Conservation (phyloP, 2,888 invertebrate species). For the Zygaena filipendulae region DNA sequence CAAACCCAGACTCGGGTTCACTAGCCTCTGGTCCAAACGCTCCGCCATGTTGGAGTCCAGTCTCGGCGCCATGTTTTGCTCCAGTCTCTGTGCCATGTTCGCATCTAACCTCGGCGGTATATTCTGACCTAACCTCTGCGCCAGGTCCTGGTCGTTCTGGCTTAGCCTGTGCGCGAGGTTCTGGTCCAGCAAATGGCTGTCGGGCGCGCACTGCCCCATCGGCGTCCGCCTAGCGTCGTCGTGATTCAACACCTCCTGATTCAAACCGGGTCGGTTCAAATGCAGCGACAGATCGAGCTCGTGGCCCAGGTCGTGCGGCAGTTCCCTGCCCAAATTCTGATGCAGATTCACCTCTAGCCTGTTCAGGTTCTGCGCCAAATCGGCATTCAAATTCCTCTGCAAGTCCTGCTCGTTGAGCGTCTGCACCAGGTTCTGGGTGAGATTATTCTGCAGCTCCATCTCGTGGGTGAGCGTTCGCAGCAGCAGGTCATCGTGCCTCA, state of each 20-base stretch:
- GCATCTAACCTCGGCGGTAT: conserved; percentile 21
- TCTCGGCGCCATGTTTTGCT: conserved; percentile 24
- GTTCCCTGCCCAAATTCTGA: conserved; percentile 24
- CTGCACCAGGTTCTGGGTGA: conserved; percentile 29
- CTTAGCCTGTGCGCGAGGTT: conserved; percentile 23
- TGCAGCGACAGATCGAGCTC: conserved; percentile 38
- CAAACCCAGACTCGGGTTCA: conserved; percentile 16
- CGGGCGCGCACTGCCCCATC: conserved; percentile 15
- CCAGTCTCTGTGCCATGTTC: conserved; percentile 21
- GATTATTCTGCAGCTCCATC: conserved; percentile 34
- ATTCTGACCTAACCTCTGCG: conserved; percentile 19
- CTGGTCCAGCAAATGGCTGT: conserved; percentile 23
- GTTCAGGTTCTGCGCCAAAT: conserved; percentile 5
- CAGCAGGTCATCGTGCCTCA: conserved; percentile 24
- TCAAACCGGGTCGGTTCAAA: conserved; percentile 31
- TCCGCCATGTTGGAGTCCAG: conserved; percentile 19
- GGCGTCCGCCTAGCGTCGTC: conserved; percentile 19
- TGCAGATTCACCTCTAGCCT: conserved; percentile 25
- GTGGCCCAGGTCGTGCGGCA: conserved; percentile 33
- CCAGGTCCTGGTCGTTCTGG: conserved; percentile 23
- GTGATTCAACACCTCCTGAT: conserved; percentile 19
- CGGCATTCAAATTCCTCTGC: conserved; percentile 15
- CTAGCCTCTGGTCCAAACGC: conserved; percentile 19
- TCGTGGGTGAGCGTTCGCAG: conserved; percentile 23
- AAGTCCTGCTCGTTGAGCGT: conserved; percentile 37